Evolutionary conservation across 2,888 invertebrate species (phyloP).

Genomic region (Polydesmus complanatus): DNA sequence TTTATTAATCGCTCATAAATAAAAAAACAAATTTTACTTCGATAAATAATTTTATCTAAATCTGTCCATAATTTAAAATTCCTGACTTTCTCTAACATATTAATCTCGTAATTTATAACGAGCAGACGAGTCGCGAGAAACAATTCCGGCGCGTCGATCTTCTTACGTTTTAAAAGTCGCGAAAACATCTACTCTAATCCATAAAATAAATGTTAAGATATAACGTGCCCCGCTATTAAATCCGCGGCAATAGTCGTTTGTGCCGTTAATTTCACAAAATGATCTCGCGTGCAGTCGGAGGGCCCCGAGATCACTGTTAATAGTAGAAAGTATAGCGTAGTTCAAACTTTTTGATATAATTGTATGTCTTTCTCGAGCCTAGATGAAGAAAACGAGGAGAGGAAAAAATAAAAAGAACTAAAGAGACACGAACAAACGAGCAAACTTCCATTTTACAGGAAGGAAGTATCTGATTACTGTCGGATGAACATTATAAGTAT

Average conservation of each 20-base stretch:
- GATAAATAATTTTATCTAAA: too few species aligned
- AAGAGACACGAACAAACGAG: background rate
- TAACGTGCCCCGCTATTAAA: background rate
- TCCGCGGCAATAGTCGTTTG: background rate
- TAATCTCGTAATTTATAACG: background rate
- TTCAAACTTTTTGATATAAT: background rate
- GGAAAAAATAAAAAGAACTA: background rate
- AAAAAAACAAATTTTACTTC: too few species aligned
- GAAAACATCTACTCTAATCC: background rate
- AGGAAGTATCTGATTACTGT: constrained; percentile 10
- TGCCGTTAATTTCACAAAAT: background rate
- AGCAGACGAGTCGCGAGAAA: background rate
- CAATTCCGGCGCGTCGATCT: background rate
- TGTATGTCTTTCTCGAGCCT: too few species aligned
- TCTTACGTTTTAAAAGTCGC: constrained; percentile 2
- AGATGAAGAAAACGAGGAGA: background rate
- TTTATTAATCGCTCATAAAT: too few species aligned
- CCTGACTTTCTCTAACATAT: too few species aligned
- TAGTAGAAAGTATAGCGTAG: background rate
- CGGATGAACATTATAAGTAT: constrained; percentile 2
- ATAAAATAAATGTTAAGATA: background rate
- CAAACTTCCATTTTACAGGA: background rate
- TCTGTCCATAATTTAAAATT: too few species aligned
- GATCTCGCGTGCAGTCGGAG: too few species aligned
- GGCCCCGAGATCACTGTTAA: background rate